Evolutionary conservation across 2,797 vertebrate species (phyloP), one percentile per base, ranked within the genome.

Genomic region (Oreortyx pictus): DNA sequence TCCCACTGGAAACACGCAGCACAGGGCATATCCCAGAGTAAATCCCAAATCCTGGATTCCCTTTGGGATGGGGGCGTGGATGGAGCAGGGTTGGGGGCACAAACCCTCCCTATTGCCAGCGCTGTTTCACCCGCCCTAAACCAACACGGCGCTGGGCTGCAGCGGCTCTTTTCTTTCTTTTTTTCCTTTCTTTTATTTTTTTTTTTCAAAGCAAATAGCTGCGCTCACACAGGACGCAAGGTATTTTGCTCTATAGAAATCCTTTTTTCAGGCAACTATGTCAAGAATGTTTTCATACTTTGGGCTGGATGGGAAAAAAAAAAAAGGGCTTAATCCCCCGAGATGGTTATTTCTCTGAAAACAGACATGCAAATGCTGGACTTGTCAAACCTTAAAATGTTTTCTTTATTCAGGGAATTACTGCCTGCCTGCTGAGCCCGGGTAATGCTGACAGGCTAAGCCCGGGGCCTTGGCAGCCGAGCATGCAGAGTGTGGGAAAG

Each of bases 401-500:
- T 97, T 96, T 97, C 97, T 98, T 98, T 98, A 98, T 98, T 98
- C 97, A 93, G 97, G 97, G 97, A 98, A 97, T 98, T 98, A 98
- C 98, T 98, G 98, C 98, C 98, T 97, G 98, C 98, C 98, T 98
- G 97, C 98, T 97, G 98, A 98, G 98, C 97, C 96, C 49, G 97
- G 96, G 97, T 97, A 97, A 97, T 97, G 98, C 96, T 98, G 98
- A 98, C 96, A 98, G 97, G 96, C 97, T 90, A 93, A 97, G 96
- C 96, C 92, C 9, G 64, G 93, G 97, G 97, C 96, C 97, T 98
- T 97, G 97, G 98, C 96, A 97, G 95, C 96, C 94, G 97, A 98
- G 98, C 97, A 97, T 97, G 97, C 97, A 98, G 97, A 98, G 98
- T 98, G 98, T 98, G 98, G 98, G 98, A 98, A 98, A 98, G 97